phyloP scores from a whole-genome alignment of 2,797 vertebrate genomes.

The Orientallactaga sibirica region DNA sequence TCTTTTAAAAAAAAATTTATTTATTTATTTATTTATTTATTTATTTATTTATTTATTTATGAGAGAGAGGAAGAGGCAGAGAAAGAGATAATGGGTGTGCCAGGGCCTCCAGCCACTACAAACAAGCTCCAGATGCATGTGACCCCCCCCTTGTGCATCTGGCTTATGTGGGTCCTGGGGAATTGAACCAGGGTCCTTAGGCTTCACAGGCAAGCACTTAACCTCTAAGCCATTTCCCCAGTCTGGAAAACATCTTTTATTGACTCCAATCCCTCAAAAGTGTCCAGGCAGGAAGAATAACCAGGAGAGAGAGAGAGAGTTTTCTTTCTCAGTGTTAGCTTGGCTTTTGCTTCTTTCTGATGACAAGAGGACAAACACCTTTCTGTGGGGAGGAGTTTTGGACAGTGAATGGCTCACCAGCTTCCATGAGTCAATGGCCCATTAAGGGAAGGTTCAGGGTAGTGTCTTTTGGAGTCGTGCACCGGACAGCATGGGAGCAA shows the following conservation, averaged over 20 bases:
- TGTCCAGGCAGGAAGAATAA: slow-evolving; percentile 11
- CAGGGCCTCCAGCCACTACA: too few species aligned
- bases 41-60: too few species aligned
- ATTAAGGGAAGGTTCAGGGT: neutral
- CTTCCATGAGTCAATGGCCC: neutral
- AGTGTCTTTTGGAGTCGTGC: slow-evolving; percentile 15
- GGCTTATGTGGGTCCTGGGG: too few species aligned
- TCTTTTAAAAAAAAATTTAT: neutral
- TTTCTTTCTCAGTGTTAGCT: neutral
- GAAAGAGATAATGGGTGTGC: too few species aligned
- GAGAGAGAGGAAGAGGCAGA: too few species aligned
- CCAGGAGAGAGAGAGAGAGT: too few species aligned
- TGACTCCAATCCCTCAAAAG: neutral
- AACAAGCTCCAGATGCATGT: too few species aligned
- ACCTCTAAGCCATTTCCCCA: too few species aligned
- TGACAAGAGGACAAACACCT: neutral
- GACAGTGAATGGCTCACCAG: neutral
- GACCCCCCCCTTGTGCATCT: too few species aligned
- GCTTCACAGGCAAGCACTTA: too few species aligned
- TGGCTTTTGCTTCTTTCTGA: neutral
- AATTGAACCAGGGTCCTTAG: too few species aligned
- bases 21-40: too few species aligned
- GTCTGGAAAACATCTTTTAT: slow-evolving; percentile 3
- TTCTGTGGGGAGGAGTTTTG: neutral
- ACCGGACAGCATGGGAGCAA: neutral